Conservation (phyloP, 1,140 invertebrate genomes). For the Diplogasteroides magnus region DNA sequence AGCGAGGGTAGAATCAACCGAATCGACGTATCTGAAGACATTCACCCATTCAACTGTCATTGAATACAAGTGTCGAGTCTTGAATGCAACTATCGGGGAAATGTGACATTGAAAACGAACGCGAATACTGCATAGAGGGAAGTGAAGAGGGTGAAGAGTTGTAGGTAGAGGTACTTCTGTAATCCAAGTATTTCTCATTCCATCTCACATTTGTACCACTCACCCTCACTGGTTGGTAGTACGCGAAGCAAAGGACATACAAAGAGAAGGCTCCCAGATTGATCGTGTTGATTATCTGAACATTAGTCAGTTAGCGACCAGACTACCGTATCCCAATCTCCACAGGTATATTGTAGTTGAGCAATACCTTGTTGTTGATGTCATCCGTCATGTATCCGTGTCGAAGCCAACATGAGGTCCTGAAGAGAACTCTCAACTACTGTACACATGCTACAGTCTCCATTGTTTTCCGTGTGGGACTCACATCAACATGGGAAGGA, state of each 20-base stretch:
- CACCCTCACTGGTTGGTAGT: slow-evolving; percentile 53
- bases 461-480: slow-evolving; percentile 16
- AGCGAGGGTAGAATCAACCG: slow-evolving; percentile 23
- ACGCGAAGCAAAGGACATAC: slow-evolving; percentile 47
- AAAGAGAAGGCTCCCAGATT: slow-evolving; percentile 47
- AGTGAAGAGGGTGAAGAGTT: slow-evolving; percentile 30
- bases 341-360: neutral
- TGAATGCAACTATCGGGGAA: no score
- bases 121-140: slow-evolving; percentile 35
- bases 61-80: no score
- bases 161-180: slow-evolving; percentile 48
- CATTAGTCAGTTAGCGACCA: no score
- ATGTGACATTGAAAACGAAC: no score
- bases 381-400: slow-evolving; percentile 50
- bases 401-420: slow-evolving; percentile 42
- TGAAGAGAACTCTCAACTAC: slow-evolving; percentile 14
- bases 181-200: no score
- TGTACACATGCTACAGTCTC: neutral
- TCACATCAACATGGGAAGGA: slow-evolving; percentile 51
- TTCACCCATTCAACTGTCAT: no score
- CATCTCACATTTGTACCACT: slow-evolving; percentile 3
- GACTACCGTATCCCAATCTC: no score
- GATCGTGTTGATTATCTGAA: slow-evolving; percentile 39
- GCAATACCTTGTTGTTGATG: slow-evolving; percentile 37
- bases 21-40: slow-evolving; percentile 44